These are phyloP conservation scores for Lithophane leautieri DNA, from an alignment of 2,888 invertebrate species.

Conservation along the genomic window DNA sequence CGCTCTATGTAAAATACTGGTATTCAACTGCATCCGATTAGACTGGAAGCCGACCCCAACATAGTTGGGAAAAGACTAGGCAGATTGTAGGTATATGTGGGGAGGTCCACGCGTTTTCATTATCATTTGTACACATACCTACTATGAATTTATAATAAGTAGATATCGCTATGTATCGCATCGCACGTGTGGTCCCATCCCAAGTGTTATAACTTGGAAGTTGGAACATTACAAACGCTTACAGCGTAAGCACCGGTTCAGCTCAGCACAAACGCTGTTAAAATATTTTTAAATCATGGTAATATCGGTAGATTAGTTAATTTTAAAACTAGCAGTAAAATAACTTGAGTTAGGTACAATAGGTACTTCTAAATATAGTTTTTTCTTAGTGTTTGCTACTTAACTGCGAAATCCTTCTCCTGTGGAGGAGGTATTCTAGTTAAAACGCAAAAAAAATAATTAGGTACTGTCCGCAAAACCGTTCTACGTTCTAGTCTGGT, in stretches of 20 bases:
- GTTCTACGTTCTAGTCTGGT: neutral
- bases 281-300: neutral
- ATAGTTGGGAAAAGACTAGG: too few relatives aligned
- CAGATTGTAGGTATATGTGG: too few relatives aligned
- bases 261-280: neutral
- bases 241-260: neutral
- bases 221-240: neutral
- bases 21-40: too few relatives aligned
- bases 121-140: too few relatives aligned
- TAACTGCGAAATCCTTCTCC: neutral
- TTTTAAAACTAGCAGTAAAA: constrained; percentile 9
- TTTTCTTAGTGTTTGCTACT: neutral
- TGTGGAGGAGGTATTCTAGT: neutral
- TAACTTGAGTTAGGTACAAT: neutral
- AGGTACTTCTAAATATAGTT: constrained; percentile 1
- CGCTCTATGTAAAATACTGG: too few relatives aligned
- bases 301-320: constrained; percentile 1
- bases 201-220: neutral
- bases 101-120: too few relatives aligned
- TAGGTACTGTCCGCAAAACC: neutral
- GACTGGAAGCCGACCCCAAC: too few relatives aligned
- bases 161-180: neutral
- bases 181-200: neutral
- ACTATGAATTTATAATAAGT: neutral
- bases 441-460: neutral